Evolutionary conservation across 2,797 vertebrate species (phyloP).

Genomic region (Typhlichthys eigenmanni): DNA sequence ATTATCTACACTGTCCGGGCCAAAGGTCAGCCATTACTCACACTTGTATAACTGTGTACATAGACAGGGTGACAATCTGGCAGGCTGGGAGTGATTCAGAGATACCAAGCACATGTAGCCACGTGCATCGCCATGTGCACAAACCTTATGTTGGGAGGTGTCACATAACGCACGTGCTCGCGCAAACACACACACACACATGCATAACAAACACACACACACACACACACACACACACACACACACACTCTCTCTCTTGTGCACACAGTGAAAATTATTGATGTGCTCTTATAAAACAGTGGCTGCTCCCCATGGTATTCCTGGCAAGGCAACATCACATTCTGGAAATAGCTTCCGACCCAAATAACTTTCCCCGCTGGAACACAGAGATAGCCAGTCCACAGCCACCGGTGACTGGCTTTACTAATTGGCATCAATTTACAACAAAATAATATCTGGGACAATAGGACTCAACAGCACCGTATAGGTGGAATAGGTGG

Average conservation of each 20-base stretch:
- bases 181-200: constrained; percentile 10
- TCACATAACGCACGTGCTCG: not conserved
- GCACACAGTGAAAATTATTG: constrained; percentile 73
- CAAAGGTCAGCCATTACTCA: too few relatives aligned
- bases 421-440: constrained; percentile 72
- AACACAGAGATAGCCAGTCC: constrained; percentile 70
- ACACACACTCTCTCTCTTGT: constrained; percentile 12
- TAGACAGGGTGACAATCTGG: not conserved
- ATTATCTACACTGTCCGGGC: constrained; percentile 42
- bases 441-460: constrained; percentile 74
- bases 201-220: constrained; percentile 11
- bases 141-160: not conserved
- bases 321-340: constrained; percentile 80
- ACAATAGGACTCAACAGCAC: constrained; percentile 61
- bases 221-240: constrained; percentile 9
- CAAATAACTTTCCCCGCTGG: constrained; percentile 77
- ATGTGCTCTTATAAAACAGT: constrained; percentile 80
- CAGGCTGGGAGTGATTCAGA: constrained; percentile 3
- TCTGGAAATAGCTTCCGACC: constrained; percentile 81
- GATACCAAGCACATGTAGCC: not conserved
- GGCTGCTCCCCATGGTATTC: constrained; percentile 79
- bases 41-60: not conserved
- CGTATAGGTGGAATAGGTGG: constrained; percentile 38
- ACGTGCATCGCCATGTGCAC: not conserved
- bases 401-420: constrained; percentile 69